Conservation (phyloP, 2,113 vertebrate genomes). For the Myocastor coypus region DNA sequence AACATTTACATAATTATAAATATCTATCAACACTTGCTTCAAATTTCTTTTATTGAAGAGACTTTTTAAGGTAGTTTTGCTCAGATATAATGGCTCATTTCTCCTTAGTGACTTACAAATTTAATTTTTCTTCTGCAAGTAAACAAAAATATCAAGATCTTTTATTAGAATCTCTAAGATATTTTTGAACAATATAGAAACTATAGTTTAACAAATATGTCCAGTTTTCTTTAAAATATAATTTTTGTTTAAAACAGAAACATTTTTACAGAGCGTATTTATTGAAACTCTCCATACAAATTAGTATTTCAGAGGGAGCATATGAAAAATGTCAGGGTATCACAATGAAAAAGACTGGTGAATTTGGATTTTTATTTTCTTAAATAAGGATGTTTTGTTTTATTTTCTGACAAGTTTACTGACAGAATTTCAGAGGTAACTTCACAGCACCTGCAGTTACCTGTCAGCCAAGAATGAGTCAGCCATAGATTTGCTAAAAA, state of each 20-base stretch:
- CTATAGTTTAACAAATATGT: background rate
- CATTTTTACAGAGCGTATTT: conserved; percentile 19
- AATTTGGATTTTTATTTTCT: conserved; percentile 55
- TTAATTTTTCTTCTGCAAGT: background rate
- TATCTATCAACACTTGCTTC: background rate
- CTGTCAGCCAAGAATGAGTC: conserved; percentile 71
- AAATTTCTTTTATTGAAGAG: conserved; percentile 3
- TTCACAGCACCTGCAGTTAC: conserved; percentile 64
- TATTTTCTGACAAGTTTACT: conserved; percentile 74
- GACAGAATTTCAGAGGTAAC: conserved; percentile 71
- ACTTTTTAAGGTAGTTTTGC: conserved; percentile 28
- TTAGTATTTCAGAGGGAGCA: conserved; percentile 32
- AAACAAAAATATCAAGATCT: background rate
- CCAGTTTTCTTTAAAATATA: background rate
- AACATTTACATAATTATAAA: background rate
- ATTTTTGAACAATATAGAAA: background rate
- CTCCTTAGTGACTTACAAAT: background rate
- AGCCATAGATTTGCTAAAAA: conserved; percentile 74
- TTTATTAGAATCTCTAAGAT: background rate
- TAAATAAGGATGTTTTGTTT: conserved; percentile 63
- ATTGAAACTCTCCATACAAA: conserved; percentile 45
- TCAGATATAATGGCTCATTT: background rate
- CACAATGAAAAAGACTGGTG: conserved; percentile 57
- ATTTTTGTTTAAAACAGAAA: background rate
- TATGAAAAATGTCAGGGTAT: background rate